phyloP scores from a whole-genome alignment of 2,888 invertebrate species.

The Drosophila eohydei region DNA sequence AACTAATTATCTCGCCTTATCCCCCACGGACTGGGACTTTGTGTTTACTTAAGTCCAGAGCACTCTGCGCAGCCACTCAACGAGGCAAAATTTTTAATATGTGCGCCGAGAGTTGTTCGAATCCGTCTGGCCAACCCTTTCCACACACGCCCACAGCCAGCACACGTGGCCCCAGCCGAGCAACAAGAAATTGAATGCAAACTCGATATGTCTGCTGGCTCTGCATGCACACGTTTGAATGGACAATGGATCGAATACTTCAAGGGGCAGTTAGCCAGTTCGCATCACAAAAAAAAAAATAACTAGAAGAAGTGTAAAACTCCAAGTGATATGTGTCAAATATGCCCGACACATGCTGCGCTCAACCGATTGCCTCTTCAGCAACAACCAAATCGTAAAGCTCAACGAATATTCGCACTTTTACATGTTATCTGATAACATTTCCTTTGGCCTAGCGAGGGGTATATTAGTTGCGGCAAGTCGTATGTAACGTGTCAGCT shows the following conservation, averaged over 20 bases:
- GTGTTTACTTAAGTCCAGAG: constrained; percentile 59
- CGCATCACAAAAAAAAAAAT: constrained; percentile 20
- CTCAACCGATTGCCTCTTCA: constrained; percentile 24
- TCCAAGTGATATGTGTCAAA: constrained; percentile 75
- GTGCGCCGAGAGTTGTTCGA: constrained; percentile 33
- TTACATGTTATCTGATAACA: constrained; percentile 10
- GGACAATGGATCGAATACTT: constrained; percentile 51
- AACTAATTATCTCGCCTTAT: constrained; percentile 78
- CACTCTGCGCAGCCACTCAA: constrained; percentile 47
- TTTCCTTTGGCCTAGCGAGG: background rate
- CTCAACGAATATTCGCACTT: constrained; percentile 15
- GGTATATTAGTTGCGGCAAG: background rate
- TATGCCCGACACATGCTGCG: constrained; percentile 56
- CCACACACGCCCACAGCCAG: background rate
- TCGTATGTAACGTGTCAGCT: background rate
- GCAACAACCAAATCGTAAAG: constrained; percentile 5
- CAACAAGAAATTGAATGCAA: constrained; percentile 44
- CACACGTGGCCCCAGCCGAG: constrained; percentile 29
- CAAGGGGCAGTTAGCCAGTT: constrained; percentile 13
- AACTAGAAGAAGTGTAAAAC: constrained; percentile 8
- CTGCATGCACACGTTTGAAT: constrained; percentile 50
- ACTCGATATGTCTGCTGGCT: constrained; percentile 37
- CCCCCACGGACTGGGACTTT: constrained; percentile 24
- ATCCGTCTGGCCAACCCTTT: background rate
- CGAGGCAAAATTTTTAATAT: constrained; percentile 61